Conservation (phyloP, 2,888 invertebrate species). For the Lasius fuliginosus region DNA sequence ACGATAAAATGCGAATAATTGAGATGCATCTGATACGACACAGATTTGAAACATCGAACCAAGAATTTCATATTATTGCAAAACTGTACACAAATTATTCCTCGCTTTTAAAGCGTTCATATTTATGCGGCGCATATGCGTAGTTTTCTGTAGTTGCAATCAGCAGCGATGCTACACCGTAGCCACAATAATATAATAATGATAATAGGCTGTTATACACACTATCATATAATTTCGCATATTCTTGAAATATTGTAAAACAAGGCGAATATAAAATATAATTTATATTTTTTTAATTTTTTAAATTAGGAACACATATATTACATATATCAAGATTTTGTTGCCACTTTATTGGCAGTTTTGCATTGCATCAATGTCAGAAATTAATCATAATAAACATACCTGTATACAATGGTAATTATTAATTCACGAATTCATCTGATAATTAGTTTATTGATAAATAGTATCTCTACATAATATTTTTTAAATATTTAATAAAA, state of each 20-base stretch:
- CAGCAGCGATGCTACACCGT: not conserved
- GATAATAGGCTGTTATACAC: not conserved
- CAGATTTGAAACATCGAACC: not conserved
- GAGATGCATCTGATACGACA: not conserved
- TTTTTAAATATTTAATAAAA: not conserved
- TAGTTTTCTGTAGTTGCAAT: not conserved
- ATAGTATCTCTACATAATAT: not conserved
- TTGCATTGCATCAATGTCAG: not conserved
- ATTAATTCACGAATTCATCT: not conserved
- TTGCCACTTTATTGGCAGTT: not conserved
- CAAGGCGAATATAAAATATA: not conserved
- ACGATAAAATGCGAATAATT: not conserved
- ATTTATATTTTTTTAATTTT: not conserved
- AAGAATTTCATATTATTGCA: not conserved
- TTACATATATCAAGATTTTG: not conserved
- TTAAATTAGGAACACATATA: not conserved
- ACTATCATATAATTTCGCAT: not conserved
- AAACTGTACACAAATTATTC: not conserved
- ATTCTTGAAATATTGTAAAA: not conserved
- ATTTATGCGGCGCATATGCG: not conserved
- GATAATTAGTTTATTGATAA: not conserved
- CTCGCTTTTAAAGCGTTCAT: not conserved
- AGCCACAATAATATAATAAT: not conserved
- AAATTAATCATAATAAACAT: slow-evolving; percentile 6
- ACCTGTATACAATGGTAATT: not conserved